phyloP scores from a whole-genome alignment of 2,797 vertebrate species.

The Pangasius mekongensis region DNA sequence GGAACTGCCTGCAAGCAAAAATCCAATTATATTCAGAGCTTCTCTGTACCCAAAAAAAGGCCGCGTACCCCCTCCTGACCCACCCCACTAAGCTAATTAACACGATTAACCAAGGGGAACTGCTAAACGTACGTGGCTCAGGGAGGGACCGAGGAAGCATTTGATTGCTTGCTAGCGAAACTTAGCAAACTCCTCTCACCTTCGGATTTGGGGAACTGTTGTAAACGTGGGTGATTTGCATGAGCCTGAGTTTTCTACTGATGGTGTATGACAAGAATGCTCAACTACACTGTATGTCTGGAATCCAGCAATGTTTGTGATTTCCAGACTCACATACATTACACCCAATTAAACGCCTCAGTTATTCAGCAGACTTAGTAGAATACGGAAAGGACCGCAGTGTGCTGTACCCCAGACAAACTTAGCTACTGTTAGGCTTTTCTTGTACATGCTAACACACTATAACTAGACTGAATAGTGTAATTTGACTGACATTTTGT shows the following conservation, averaged over 20 bases:
- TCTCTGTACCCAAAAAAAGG: constrained; percentile 54
- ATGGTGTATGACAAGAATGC: neutral
- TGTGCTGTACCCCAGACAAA: neutral
- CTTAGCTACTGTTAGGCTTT: neutral
- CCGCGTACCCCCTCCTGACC: constrained; percentile 46
- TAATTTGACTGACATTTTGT: neutral
- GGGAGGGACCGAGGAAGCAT: constrained; percentile 38
- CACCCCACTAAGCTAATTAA: constrained; percentile 58
- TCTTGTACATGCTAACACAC: neutral
- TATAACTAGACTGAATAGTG: neutral
- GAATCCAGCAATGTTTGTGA: neutral
- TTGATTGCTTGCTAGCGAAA: constrained; percentile 28
- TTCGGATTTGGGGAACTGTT: constrained; percentile 5
- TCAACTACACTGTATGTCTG: neutral
- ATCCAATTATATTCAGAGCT: constrained; percentile 55
- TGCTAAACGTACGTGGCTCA: constrained; percentile 51
- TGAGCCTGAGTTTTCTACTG: constrained; percentile 10
- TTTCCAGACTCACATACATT: neutral
- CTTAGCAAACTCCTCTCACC: constrained; percentile 24
- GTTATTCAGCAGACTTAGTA: neutral
- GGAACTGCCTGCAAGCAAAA: constrained; percentile 56
- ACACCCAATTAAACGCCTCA: neutral
- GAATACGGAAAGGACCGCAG: neutral
- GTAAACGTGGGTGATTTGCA: constrained; percentile 27
- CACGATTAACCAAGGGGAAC: constrained; percentile 60